Percentiles rank a stretch among this genome's conserved stretches.
Evolutionary conservation across 2,113 vertebrate species (phyloP).

Genomic region (Narcine bancroftii): DNA sequence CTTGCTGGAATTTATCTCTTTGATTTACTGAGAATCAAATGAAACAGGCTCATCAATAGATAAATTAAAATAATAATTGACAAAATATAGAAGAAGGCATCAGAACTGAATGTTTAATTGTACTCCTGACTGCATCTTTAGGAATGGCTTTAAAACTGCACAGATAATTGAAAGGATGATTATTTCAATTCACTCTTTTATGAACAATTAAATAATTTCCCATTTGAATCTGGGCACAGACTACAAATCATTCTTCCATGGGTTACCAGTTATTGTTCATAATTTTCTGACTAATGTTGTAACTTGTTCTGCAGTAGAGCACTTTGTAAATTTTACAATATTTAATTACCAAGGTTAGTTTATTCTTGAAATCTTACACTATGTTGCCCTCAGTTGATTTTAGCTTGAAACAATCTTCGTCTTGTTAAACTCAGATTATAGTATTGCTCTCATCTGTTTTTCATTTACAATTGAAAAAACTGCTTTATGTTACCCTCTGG

Average conservation of each 20-base stretch:
- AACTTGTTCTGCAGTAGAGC: background rate
- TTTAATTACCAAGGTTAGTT: conserved; percentile 4
- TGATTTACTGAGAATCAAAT: background rate
- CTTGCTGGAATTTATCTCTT: background rate
- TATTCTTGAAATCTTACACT: background rate
- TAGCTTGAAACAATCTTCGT: background rate
- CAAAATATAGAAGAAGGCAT: background rate
- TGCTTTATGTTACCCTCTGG: background rate
- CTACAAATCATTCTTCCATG: background rate
- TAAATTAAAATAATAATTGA: background rate
- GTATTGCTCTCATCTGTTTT: conserved; percentile 5
- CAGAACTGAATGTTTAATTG: background rate
- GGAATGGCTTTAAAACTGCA: background rate
- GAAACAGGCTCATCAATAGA: background rate
- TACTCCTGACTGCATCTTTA: background rate
- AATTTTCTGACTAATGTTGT: background rate
- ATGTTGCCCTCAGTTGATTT: conserved; percentile 24
- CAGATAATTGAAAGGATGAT: background rate
- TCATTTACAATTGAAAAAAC: conserved; percentile 23
- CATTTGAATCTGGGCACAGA: background rate
- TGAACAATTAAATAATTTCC: conserved; percentile 19
- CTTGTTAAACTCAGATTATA: conserved; percentile 8
- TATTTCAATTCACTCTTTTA: background rate
- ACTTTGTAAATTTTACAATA: conserved; percentile 19
- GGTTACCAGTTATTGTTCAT: background rate